phyloP scores from a whole-genome alignment of 2,888 invertebrate species.

The Cerastis rubricosa region DNA sequence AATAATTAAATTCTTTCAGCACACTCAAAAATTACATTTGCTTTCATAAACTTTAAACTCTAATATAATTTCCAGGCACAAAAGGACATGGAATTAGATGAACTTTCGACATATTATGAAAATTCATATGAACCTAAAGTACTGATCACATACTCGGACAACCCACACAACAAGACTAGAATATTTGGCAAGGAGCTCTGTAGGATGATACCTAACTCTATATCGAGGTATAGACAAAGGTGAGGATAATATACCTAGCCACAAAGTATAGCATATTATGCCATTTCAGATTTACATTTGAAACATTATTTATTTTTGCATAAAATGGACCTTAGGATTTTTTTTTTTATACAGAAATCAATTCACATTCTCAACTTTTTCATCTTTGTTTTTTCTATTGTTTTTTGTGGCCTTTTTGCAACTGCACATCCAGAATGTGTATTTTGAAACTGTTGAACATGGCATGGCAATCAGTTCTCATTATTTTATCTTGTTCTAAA shows the following conservation, averaged over 20 bases:
- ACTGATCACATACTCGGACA: constrained; percentile 98
- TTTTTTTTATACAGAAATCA: background rate
- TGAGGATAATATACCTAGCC: constrained; percentile 58
- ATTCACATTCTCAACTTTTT: background rate
- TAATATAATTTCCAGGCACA: constrained; percentile 81
- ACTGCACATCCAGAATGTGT: background rate
- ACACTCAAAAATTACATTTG: background rate
- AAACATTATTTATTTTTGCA: background rate
- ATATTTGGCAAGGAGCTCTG: constrained; percentile 98
- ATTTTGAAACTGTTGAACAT: background rate
- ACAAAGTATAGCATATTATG: background rate
- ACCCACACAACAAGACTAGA: constrained; percentile 96
- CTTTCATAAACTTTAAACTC: background rate
- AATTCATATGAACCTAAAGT: constrained; percentile 97
- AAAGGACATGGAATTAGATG: constrained; percentile 95
- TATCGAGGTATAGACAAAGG: constrained; percentile 95
- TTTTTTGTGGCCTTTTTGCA: background rate
- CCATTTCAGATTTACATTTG: background rate
- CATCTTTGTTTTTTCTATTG: background rate
- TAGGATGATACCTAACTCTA: constrained; percentile 97
- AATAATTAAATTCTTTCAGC: background rate
- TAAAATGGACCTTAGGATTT: background rate
- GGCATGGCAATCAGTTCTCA: too few relatives aligned
- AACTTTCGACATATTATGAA: constrained; percentile 96
- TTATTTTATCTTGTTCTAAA: background rate